Percentiles rank a stretch among this genome's conserved stretches.
Evolutionary conservation across 2,888 invertebrate species (phyloP).

Genomic region (Orthosia incerta): DNA sequence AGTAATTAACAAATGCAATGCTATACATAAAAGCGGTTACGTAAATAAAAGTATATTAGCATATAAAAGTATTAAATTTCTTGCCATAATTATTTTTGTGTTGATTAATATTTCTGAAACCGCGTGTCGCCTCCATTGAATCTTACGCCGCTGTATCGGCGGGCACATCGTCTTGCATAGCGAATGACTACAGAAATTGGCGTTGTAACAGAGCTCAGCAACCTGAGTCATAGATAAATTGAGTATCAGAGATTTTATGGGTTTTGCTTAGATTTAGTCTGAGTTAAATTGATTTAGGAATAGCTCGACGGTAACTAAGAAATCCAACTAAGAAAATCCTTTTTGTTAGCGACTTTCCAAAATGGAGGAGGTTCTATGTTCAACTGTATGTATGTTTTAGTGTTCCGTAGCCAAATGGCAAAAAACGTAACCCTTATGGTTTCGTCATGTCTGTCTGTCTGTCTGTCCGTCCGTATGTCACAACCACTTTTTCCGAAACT

Average conservation of each 20-base stretch:
- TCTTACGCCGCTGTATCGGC: slow-evolving; percentile 33
- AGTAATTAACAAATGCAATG: no score
- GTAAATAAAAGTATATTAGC: no score
- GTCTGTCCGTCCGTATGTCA: no score
- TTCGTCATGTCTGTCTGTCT: no score
- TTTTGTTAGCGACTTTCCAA: neutral
- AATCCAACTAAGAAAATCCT: neutral
- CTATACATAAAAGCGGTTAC: no score
- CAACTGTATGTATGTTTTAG: no score
- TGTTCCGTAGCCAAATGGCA: no score
- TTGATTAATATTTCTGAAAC: neutral
- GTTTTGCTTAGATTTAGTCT: slow-evolving; percentile 50
- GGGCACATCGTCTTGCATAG: slow-evolving; percentile 79
- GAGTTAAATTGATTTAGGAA: slow-evolving; percentile 33
- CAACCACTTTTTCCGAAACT: no score
- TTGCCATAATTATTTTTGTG: neutral
- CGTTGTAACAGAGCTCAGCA: slow-evolving; percentile 67
- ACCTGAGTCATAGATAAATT: slow-evolving; percentile 63
- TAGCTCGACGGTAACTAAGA: no score
- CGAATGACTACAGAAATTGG: slow-evolving; percentile 80
- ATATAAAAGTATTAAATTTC: no score
- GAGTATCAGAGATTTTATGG: slow-evolving; percentile 57
- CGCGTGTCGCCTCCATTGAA: slow-evolving; percentile 54
- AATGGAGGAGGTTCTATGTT: no score
- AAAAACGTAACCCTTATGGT: no score